phyloP scores from a whole-genome alignment of 1,140 invertebrate genomes.

The Myzus persicae region DNA sequence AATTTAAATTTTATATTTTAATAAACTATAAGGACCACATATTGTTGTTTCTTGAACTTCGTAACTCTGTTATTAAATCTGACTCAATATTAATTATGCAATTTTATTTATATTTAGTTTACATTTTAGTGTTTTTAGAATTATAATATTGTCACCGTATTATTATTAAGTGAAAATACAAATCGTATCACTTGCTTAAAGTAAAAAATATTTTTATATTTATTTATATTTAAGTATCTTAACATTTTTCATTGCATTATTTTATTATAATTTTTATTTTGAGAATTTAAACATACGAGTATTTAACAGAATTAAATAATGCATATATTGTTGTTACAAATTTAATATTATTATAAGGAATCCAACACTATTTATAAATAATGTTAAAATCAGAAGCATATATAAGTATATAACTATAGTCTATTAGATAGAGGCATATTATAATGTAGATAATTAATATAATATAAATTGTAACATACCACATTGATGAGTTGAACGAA shows the following conservation, averaged over 20 bases:
- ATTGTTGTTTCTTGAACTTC: not conserved
- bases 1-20: too few relatives aligned
- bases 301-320: not conserved
- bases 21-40: not conserved
- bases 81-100: not conserved
- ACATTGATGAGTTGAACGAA: slow-evolving; percentile 99
- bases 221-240: not conserved
- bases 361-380: not conserved
- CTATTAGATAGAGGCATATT: not conserved
- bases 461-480: slow-evolving; percentile 67
- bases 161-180: not conserved
- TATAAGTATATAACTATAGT: too few relatives aligned
- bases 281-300: not conserved
- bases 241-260: too few relatives aligned
- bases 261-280: too few relatives aligned
- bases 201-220: not conserved
- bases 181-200: not conserved
- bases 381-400: not conserved
- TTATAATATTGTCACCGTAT: not conserved
- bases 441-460: not conserved
- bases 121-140: not conserved
- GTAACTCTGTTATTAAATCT: not conserved
- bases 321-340: not conserved
- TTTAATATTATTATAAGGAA: not conserved
- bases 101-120: not conserved